Evolutionary conservation across 2,888 invertebrate genomes (phyloP).

Genomic region (Panorpa germanica): DNA sequence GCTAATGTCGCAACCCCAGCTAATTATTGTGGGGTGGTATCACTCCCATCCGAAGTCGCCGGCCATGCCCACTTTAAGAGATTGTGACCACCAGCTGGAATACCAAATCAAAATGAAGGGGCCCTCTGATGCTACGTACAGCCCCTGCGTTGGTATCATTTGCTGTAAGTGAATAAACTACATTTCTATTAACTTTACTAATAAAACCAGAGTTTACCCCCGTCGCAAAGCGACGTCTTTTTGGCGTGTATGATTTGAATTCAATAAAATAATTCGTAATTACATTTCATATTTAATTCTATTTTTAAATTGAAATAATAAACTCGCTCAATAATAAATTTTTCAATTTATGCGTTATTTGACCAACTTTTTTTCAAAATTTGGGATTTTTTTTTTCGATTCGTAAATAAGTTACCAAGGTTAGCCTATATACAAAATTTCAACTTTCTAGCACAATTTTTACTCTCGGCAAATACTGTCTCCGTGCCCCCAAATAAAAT

Average conservation of each 20-base stretch:
- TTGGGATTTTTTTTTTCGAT: too few species aligned
- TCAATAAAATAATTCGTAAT: too few species aligned
- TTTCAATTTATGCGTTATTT: not conserved
- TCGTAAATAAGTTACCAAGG: too few species aligned
- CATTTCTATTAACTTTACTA: constrained; percentile 1
- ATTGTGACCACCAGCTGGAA: constrained; percentile 84
- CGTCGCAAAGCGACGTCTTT: too few species aligned
- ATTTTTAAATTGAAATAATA: not conserved
- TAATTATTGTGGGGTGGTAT: constrained; percentile 85
- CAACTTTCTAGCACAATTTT: too few species aligned
- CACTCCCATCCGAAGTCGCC: constrained; percentile 83
- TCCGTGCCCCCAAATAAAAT: too few species aligned
- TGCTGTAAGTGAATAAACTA: constrained; percentile 55
- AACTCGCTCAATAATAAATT: constrained; percentile 3
- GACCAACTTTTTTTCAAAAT: too few species aligned
- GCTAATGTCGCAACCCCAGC: constrained; percentile 63
- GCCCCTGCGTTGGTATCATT: constrained; percentile 82
- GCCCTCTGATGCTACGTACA: constrained; percentile 75
- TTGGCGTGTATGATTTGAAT: too few species aligned
- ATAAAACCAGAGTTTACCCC: too few species aligned
- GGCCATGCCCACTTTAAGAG: constrained; percentile 70
- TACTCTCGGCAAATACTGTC: too few species aligned
- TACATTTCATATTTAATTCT: constrained; percentile 4
- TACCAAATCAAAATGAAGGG: constrained; percentile 93
- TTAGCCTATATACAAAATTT: too few species aligned